phyloP scores from a whole-genome alignment of 1,140 invertebrate genomes.

The Scaptomyza pallida region DNA sequence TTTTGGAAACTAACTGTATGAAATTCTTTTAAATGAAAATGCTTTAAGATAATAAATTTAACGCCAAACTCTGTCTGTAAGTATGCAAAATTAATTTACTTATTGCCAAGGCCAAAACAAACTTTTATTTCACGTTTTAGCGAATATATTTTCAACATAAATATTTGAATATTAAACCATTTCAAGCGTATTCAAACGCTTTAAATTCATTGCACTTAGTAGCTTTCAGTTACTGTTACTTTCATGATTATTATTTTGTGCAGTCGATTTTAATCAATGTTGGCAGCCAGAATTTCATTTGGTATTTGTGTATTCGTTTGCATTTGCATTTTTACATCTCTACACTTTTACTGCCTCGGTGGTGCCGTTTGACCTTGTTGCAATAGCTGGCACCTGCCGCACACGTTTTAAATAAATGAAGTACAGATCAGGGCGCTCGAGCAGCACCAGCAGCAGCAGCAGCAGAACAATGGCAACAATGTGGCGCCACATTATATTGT shows the following conservation, averaged over 20 bases:
- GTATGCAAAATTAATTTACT: too few relatives aligned
- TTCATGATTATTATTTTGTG: slow-evolving; percentile 36
- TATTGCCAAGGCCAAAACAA: too few relatives aligned
- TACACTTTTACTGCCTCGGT: slow-evolving; percentile 16
- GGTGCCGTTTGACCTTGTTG: slow-evolving; percentile 59
- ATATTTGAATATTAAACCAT: too few relatives aligned
- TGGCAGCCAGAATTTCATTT: slow-evolving; percentile 45
- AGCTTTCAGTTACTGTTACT: slow-evolving; percentile 1
- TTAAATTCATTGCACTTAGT: too few relatives aligned
- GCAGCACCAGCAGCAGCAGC: neutral
- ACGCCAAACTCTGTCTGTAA: too few relatives aligned
- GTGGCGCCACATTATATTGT: slow-evolving; percentile 66
- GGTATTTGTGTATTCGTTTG: slow-evolving; percentile 44
- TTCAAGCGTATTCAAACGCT: too few relatives aligned
- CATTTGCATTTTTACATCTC: slow-evolving; percentile 42
- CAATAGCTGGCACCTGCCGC: slow-evolving; percentile 30
- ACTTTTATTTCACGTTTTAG: too few relatives aligned
- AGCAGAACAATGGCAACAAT: slow-evolving; percentile 43
- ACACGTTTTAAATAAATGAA: slow-evolving; percentile 57
- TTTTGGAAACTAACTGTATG: too few relatives aligned
- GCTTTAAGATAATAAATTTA: too few relatives aligned
- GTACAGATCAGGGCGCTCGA: slow-evolving; percentile 26
- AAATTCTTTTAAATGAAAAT: too few relatives aligned
- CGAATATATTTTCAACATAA: too few relatives aligned
- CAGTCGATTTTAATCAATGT: slow-evolving; percentile 54